Conservation (phyloP, 2,797 vertebrate species). For the Myripristis murdjan region DNA sequence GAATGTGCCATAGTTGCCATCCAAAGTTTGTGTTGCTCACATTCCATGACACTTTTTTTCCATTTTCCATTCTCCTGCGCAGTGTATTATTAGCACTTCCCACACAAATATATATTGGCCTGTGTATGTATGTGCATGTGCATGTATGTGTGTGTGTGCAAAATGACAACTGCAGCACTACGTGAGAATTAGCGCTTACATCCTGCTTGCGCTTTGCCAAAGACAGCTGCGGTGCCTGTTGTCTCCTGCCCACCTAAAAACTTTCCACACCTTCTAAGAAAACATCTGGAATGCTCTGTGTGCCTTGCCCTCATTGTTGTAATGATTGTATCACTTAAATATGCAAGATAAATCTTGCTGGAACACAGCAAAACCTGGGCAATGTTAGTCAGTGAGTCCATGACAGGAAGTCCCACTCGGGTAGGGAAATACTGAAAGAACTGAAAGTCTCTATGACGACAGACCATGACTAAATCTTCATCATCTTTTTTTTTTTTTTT, state of each 20-base stretch:
- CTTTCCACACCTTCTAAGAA: constrained; percentile 13
- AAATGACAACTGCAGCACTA: not conserved
- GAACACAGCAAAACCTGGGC: constrained; percentile 27
- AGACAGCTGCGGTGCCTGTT: constrained; percentile 32
- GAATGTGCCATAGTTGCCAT: constrained; percentile 41
- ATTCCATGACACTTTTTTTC: constrained; percentile 60
- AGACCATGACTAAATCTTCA: constrained; percentile 15
- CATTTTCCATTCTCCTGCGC: constrained; percentile 29
- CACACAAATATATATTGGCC: constrained; percentile 27
- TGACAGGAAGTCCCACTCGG: not conserved
- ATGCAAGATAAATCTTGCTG: constrained; percentile 42
- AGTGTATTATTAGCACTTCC: constrained; percentile 64
- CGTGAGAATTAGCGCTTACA: not conserved
- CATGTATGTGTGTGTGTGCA: constrained; percentile 35
- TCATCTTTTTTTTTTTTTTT: not conserved
- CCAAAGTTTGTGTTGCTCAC: constrained; percentile 48
- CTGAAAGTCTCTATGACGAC: constrained; percentile 32
- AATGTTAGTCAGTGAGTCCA: constrained; percentile 11
- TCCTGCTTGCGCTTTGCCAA: constrained; percentile 27
- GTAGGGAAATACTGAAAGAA: not conserved
- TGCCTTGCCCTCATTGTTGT: not conserved
- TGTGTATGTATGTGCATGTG: constrained; percentile 33
- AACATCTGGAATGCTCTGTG: constrained; percentile 19
- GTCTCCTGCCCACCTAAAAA: constrained; percentile 47
- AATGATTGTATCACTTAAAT: not conserved